A percentile compares a stretch with the other conserved stretches of the same genome.
phyloP scores from a whole-genome alignment of 2,113 vertebrate species.

The Lamprologus ornatipinnis region DNA sequence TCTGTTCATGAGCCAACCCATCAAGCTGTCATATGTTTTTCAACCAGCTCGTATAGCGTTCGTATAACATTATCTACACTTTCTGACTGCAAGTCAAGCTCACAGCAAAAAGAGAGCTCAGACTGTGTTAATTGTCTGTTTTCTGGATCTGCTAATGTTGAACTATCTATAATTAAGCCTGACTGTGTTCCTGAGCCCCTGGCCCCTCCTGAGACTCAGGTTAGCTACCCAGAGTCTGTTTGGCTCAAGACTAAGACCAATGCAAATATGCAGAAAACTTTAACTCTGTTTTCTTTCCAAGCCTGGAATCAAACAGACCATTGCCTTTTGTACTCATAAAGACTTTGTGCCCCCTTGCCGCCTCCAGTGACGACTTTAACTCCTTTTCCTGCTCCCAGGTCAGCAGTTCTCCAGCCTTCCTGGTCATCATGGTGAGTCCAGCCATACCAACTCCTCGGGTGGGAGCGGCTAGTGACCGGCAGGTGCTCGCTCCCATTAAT shows the following conservation, averaged over 20 bases:
- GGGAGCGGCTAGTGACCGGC: fast-evolving
- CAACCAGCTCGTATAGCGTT: not conserved
- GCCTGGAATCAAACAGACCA: not conserved
- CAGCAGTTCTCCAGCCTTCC: not conserved
- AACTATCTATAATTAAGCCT: not conserved
- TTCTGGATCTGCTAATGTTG: not conserved
- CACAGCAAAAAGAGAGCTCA: not conserved
- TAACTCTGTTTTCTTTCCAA: not conserved
- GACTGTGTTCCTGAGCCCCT: not conserved
- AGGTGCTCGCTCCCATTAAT: not conserved
- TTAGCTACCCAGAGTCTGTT: not conserved
- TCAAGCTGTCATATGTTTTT: not conserved
- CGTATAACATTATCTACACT: not conserved
- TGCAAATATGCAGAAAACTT: not conserved
- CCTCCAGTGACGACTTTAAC: not conserved
- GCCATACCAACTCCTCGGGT: not conserved
- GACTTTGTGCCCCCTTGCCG: not conserved
- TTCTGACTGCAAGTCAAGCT: not conserved
- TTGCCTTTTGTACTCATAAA: not conserved
- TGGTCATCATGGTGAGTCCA: not conserved
- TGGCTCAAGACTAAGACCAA: not conserved
- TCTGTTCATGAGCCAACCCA: not conserved
- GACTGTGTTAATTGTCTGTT: fast-evolving
- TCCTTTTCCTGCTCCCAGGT: not conserved
- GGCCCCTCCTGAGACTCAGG: not conserved